phyloP scores from a whole-genome alignment of 1,140 invertebrate genomes.

The Lycorma delicatula region DNA sequence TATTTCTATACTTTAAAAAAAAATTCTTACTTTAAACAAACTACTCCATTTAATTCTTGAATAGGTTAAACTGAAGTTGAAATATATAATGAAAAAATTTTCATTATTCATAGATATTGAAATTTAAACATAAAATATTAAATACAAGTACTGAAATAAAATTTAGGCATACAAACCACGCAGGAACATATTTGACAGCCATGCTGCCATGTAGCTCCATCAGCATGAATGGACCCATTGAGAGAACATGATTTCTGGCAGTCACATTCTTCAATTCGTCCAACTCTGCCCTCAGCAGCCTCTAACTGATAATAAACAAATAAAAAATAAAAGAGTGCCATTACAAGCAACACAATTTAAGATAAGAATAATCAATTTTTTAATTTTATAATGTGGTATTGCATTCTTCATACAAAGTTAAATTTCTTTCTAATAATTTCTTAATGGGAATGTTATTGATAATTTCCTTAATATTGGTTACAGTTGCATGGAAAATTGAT shows the following conservation, averaged over 20 bases:
- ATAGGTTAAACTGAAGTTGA: not conserved
- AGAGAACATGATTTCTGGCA: slow-evolving; percentile 77
- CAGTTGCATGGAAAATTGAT: no score
- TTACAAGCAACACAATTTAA: no score
- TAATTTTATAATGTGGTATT: not conserved
- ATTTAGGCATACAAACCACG: slow-evolving; percentile 49
- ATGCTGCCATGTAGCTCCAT: slow-evolving; percentile 72
- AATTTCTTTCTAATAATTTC: no score
- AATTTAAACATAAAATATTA: slow-evolving; percentile 23
- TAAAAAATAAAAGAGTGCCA: no score
- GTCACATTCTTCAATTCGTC: slow-evolving; percentile 75
- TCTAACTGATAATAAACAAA: slow-evolving; percentile 52
- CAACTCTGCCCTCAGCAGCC: slow-evolving; percentile 62
- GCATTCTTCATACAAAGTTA: not conserved
- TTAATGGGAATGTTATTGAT: no score
- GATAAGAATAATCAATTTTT: no score
- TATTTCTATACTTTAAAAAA: no score
- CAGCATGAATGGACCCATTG: slow-evolving; percentile 67
- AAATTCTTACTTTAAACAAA: no score
- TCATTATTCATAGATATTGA: slow-evolving; percentile 8
- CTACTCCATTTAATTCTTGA: not conserved
- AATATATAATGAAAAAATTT: not conserved
- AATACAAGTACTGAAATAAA: not conserved
- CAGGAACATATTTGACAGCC: slow-evolving; percentile 75
- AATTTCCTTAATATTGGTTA: no score